Evolutionary conservation across 2,888 invertebrate species (phyloP), one percentile per base, ranked within the genome.

Genomic region (Oscheius sp.): DNA sequence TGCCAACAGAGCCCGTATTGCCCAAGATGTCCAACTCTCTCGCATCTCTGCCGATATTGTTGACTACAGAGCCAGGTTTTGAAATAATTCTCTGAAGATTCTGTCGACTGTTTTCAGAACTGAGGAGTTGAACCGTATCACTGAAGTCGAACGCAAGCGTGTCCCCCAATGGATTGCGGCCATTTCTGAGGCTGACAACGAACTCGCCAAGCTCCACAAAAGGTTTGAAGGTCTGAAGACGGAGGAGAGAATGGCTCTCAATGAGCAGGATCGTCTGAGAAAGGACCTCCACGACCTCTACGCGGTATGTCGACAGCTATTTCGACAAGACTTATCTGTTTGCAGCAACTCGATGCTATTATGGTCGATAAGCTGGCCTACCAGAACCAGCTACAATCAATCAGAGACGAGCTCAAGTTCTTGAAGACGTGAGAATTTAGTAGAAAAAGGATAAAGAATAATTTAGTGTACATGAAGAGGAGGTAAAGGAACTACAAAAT

Each of bases 91-190:
- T 29, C 18, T 21, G 49, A 13, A 13, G 49, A 13, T 9, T 23
- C 2, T 49, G 18, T 49, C 13, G 3, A 16, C n/a, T n/a, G n/a
- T 49, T 13, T 13, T 49, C 21, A 69, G 69, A 35, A 55, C 21
- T 43, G 69, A 69, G 3, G 69, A 69, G 16, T 23, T 56, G n/a
- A 12, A 55, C 25, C 69, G 69, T 23, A 6, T 69, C 41, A 41
- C 55, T 18, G 69, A 69, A 5, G 25, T 43, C n/a, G 69, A 69
- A 13, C 53, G 55, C 23, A 69, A 69, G 6, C 35, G 69, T 1
- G 52, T 69, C 12, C 69, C 69, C 13, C 55, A 69, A 35, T 69
- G 69, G 69, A 29, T 56, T 5, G 69, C 56, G 1, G 69, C 55
- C 45, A 69, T 69, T 21, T 41, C 52, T 29, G 56, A 55, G 23